A percentile compares a stretch with the other conserved stretches of the same genome.
phyloP scores from a whole-genome alignment of 1,140 invertebrate genomes.

The Scaptomyza montana region DNA sequence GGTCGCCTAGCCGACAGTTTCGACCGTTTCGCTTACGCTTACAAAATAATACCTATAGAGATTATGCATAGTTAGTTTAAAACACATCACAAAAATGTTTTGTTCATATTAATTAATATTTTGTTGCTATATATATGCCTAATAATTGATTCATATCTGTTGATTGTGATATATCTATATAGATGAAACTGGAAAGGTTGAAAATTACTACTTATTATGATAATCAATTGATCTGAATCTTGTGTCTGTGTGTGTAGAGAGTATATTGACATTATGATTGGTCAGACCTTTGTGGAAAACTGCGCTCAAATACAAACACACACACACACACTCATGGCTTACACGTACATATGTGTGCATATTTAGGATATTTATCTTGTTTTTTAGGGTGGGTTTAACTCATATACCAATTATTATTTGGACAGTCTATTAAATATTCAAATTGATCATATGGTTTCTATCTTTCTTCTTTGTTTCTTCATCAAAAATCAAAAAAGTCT shows the following conservation, averaged over 20 bases:
- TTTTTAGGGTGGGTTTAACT: conserved; percentile 14
- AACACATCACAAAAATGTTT: conserved; percentile 54
- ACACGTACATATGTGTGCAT: background rate
- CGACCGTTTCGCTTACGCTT: conserved; percentile 12
- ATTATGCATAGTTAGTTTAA: conserved; percentile 52
- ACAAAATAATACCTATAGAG: conserved; percentile 76
- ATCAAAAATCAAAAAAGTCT: conserved; percentile 37
- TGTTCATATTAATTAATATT: conserved; percentile 33
- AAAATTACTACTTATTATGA: conserved; percentile 3
- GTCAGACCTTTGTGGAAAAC: conserved; percentile 46
- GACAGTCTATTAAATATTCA: conserved; percentile 42
- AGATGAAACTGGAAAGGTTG: background rate
- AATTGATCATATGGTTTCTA: background rate
- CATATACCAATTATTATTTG: conserved; percentile 21
- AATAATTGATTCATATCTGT: conserved; percentile 13
- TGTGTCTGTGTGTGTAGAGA: conserved; percentile 2
- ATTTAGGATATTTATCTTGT: conserved; percentile 1
- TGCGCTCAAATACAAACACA: conserved; percentile 19
- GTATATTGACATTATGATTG: conserved; percentile 33
- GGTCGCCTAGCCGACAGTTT: conserved; percentile 36
- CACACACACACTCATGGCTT: conserved; percentile 7
- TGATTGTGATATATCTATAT: background rate
- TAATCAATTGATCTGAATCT: conserved; percentile 9
- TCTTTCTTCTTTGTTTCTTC: background rate
- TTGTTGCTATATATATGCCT: conserved; percentile 24